These are phyloP conservation scores for Gadus macrocephalus DNA, from an alignment of 2,113 vertebrate species.

Conservation along the genomic window DNA sequence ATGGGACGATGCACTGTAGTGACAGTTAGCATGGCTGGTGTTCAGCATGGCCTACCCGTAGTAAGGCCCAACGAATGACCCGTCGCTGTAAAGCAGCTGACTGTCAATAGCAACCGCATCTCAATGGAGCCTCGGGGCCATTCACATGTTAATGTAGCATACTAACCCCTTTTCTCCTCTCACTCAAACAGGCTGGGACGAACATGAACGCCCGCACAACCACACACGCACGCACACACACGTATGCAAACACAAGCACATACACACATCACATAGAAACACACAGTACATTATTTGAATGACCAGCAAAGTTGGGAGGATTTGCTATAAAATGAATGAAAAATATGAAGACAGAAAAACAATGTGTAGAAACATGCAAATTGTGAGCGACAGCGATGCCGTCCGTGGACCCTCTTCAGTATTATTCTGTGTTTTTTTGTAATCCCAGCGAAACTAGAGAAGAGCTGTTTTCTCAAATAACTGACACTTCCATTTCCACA, in stretches of 20 bases:
- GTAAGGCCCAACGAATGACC: background rate
- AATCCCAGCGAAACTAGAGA: background rate
- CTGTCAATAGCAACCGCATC: constrained; percentile 12
- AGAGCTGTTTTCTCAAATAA: background rate
- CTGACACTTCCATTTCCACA: background rate
- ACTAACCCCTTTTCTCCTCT: background rate
- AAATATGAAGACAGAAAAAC: background rate
- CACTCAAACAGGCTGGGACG: constrained; percentile 19
- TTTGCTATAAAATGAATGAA: background rate
- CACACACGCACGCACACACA: constrained; percentile 7
- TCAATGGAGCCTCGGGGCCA: constrained; percentile 1
- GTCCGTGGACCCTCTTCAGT: background rate
- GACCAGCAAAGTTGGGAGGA: background rate
- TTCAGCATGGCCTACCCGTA: background rate
- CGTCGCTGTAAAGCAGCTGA: constrained; percentile 3
- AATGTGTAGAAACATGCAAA: background rate
- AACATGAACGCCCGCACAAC: background rate
- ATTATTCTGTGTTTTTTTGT: background rate
- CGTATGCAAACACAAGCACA: background rate
- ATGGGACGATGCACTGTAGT: too few species aligned
- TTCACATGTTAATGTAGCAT: constrained; percentile 9
- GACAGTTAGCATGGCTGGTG: background rate
- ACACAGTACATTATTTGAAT: background rate
- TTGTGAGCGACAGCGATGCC: background rate
- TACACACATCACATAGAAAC: background rate